A percentile compares a stretch with the other conserved stretches of the same genome.
Conservation (phyloP, 2,797 vertebrate genomes). For the Notamacropus eugenii region DNA sequence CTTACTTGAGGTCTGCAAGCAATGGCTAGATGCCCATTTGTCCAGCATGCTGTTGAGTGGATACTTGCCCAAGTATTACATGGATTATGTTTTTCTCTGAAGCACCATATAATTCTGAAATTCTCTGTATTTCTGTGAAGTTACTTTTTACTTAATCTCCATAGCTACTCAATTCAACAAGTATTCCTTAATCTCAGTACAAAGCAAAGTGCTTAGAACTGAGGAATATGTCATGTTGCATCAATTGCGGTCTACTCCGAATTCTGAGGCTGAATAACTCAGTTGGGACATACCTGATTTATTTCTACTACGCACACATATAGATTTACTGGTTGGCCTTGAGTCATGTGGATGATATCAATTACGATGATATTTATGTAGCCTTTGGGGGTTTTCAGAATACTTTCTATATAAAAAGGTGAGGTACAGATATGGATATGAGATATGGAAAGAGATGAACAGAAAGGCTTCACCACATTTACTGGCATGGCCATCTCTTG, state of each 20-base stretch:
- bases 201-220: not conserved
- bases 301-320: not conserved
- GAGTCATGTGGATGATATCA: not conserved
- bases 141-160: not conserved
- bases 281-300: not conserved
- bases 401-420: not conserved
- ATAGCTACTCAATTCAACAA: not conserved
- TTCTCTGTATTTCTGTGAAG: not conserved
- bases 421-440: too few species aligned
- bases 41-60: not conserved
- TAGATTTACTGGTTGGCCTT: not conserved
- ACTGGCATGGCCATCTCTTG: not conserved
- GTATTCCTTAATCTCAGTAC: not conserved
- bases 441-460: not conserved
- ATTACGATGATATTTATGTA: not conserved
- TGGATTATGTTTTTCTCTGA: not conserved
- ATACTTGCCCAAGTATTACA: not conserved
- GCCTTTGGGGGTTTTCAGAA: not conserved
- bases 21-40: not conserved
- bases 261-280: not conserved
- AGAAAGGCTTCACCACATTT: not conserved
- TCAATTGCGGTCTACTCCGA: not conserved
- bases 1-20: not conserved
- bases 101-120: not conserved
- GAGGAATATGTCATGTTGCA: not conserved